Percentiles rank a stretch among this genome's conserved stretches.
Evolutionary conservation across 2,797 vertebrate genomes (phyloP).

Genomic region (Anguilla marmorata): DNA sequence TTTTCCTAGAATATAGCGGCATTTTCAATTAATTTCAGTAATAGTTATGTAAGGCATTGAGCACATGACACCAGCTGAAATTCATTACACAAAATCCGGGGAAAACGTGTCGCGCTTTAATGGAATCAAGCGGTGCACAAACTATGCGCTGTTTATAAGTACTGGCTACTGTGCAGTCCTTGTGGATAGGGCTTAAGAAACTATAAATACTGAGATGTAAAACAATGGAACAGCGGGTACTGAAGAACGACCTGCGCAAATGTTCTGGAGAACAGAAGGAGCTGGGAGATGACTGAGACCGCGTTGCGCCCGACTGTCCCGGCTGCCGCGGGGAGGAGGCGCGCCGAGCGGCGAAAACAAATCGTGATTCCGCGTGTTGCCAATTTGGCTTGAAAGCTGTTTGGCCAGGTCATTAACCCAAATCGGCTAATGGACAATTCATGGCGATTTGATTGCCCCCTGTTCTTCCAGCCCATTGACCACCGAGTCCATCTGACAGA

Average conservation of each 20-base stretch:
- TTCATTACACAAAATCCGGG: not conserved
- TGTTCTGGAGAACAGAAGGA: not conserved
- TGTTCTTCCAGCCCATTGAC: slow-evolving; percentile 50
- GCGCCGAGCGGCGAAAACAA: slow-evolving; percentile 14
- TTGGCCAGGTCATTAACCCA: slow-evolving; percentile 50
- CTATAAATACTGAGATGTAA: not conserved
- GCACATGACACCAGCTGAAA: not conserved
- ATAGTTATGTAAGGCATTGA: not conserved
- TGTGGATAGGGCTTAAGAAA: not conserved
- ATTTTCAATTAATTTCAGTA: not conserved
- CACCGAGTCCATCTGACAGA: slow-evolving; percentile 46
- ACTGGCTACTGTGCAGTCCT: not conserved
- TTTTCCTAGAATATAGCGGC: not conserved
- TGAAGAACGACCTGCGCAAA: not conserved
- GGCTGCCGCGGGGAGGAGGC: not conserved
- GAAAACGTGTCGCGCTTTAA: not conserved
- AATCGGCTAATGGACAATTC: slow-evolving; percentile 50
- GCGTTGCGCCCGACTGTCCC: not conserved
- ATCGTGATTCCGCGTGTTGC: slow-evolving; percentile 46
- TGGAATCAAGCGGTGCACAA: not conserved
- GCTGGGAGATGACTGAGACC: not conserved
- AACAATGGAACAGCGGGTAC: not conserved
- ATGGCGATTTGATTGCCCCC: slow-evolving; percentile 49
- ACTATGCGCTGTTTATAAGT: not conserved
- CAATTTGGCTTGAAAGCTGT: slow-evolving; percentile 49